Base-by-base conservation (phyloP, 2,888 invertebrate genomes). In the Apoderus coryli region DNA sequence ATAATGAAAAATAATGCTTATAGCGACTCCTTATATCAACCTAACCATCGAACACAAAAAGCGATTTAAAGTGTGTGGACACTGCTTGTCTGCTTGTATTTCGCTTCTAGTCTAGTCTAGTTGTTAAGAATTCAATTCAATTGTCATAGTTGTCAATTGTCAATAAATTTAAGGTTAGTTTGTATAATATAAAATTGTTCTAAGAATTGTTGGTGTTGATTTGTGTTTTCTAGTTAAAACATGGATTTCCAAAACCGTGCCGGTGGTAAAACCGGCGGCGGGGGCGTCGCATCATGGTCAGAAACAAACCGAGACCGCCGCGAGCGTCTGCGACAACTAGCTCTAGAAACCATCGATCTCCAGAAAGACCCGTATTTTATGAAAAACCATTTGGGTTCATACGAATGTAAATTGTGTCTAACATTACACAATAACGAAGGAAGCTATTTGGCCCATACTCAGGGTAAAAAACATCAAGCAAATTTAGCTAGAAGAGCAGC, bases 321-420 rank as follows among this genome's bases (percentile, higher is more conserved):
- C 40, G 96, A 98, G 58, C 74, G 96, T 32, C 71, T 96, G 14
- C 72, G 96, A 7, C 95, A 95, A 58, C 69, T 98, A 26, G 98
- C 98, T 13, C 63, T 98, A 34, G 98, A 98, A 57, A 98, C 98
- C 0, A 99, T 99, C 36, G 98, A 98, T 58, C 67, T 98, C 13
- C 90, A 93, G 54, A 99, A 99, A 61, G 98, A 98, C 71, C 98
- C 98, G 0, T 98, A 99, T 72, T 98, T 98, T 69, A 99, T 99
- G 98, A 93, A 95, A 73, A 99, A 98, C 65, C 98, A 98, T 64
- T 42, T 58, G 68, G 77, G 82, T 2, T 92, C 96, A 0, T 99
- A 98, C 59, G 98, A 98, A 61, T 98, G 98, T 59, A 99, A 99
- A 63, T 62, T 99, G 3, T 98, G 98, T 65, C 61, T 99, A 29